Percentiles rank a stretch among this genome's conserved stretches.
phyloP scores from a whole-genome alignment of 2,888 invertebrate species.

The Muscina levida region DNA sequence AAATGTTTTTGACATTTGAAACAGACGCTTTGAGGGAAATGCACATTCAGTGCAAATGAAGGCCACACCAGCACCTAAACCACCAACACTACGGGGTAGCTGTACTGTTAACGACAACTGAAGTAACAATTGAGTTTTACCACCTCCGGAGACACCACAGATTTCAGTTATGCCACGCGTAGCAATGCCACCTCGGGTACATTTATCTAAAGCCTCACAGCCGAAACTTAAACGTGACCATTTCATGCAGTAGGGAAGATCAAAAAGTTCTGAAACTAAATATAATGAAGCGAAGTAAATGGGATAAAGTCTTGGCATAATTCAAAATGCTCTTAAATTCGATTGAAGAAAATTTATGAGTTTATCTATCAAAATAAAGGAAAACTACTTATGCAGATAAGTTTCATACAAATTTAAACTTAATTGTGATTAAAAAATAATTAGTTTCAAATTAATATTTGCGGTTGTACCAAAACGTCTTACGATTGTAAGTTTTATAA shows the following conservation, averaged over 20 bases:
- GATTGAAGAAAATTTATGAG: neutral
- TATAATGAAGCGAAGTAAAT: no score
- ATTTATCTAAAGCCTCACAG: slow-evolving; percentile 82
- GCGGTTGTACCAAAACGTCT: no score
- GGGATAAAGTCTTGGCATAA: no score
- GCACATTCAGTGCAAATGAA: slow-evolving; percentile 87
- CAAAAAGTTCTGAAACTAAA: slow-evolving; percentile 68
- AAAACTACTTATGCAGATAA: neutral
- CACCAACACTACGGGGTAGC: slow-evolving; percentile 80
- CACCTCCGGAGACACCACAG: slow-evolving; percentile 86
- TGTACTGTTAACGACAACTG: slow-evolving; percentile 87
- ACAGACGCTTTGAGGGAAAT: slow-evolving; percentile 86
- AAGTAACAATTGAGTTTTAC: slow-evolving; percentile 88
- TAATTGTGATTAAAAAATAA: no score
- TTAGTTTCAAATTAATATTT: no score
- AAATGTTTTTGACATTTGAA: slow-evolving; percentile 81
- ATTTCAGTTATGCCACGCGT: slow-evolving; percentile 87
- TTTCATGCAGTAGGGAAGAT: slow-evolving; percentile 68
- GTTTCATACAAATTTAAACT: neutral
- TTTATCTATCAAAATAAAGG: neutral
- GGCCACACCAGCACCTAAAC: slow-evolving; percentile 82
- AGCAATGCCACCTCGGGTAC: slow-evolving; percentile 84
- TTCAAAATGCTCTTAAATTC: no score
- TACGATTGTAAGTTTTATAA: no score
- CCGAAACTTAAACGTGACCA: slow-evolving; percentile 80